A percentile compares a stretch with the other conserved stretches of the same genome.
These are phyloP conservation scores for Brachypterus glaber DNA, from an alignment of 2,888 invertebrate genomes.

Conservation along the genomic window DNA sequence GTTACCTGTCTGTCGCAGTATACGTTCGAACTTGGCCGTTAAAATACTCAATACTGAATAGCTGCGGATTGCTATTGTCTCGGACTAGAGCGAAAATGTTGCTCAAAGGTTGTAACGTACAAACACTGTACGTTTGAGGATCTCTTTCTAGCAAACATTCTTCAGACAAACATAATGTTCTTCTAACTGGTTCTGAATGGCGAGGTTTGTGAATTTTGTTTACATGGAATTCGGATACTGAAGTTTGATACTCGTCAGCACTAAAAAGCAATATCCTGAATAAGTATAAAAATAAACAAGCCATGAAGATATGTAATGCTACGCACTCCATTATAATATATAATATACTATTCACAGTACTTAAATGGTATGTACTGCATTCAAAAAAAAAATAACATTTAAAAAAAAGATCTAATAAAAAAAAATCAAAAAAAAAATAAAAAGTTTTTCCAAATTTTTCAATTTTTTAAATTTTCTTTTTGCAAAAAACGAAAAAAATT, in stretches of 20 bases:
- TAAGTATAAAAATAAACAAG: too few species aligned
- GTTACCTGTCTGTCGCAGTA: constrained; percentile 80
- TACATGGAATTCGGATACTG: constrained; percentile 91
- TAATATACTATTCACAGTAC: too few species aligned
- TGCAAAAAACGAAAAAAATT: too few species aligned
- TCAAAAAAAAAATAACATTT: too few species aligned
- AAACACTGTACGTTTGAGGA: constrained; percentile 90
- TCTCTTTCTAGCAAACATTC: constrained; percentile 93
- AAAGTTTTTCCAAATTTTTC: too few species aligned
- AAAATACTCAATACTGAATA: constrained; percentile 88
- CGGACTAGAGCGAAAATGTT: constrained; percentile 89
- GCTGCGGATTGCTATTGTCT: constrained; percentile 83
- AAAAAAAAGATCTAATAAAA: too few species aligned
- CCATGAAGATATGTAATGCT: too few species aligned
- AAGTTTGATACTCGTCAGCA: constrained; percentile 91
- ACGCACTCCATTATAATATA: too few species aligned
- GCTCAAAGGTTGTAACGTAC: constrained; percentile 71
- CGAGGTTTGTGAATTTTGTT: constrained; percentile 79
- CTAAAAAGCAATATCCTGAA: constrained; percentile 52
- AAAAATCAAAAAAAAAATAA: too few species aligned
- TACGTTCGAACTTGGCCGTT: constrained; percentile 84
- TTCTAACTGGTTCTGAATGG: constrained; percentile 73
- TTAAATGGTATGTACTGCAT: too few species aligned
- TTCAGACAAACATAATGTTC: constrained; percentile 90
- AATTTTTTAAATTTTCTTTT: too few species aligned